These are phyloP conservation scores for Solea senegalensis DNA, from an alignment of 2,113 vertebrate genomes.

Conservation along the genomic window DNA sequence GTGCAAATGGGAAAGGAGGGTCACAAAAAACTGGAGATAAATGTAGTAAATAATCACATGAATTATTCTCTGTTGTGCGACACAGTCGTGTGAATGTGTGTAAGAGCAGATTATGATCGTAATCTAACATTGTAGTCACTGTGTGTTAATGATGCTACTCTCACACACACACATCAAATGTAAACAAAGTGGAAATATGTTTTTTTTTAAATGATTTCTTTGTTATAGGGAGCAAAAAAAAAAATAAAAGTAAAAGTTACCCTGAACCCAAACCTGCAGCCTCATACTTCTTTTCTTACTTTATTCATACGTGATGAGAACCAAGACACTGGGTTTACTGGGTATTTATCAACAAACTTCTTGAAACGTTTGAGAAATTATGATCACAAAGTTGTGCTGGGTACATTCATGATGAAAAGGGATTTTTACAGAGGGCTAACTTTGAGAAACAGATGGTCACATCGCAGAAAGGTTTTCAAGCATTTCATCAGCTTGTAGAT, in stretches of 20 bases:
- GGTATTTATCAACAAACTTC: no score
- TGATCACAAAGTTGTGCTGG: neutral
- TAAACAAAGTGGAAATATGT: no score
- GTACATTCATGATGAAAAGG: neutral
- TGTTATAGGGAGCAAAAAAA: no score
- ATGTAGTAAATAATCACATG: slow-evolving; percentile 42
- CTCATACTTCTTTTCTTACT: no score
- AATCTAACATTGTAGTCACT: slow-evolving; percentile 34
- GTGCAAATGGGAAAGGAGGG: slow-evolving; percentile 57
- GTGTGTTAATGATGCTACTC: slow-evolving; percentile 4
- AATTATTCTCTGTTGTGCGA: slow-evolving; percentile 48
- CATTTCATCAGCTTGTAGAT: slow-evolving; percentile 52
- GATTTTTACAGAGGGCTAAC: slow-evolving; percentile 18
- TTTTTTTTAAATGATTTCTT: no score
- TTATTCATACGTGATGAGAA: no score
- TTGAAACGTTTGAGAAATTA: no score
- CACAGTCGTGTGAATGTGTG: slow-evolving; percentile 11
- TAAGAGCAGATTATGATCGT: slow-evolving; percentile 42
- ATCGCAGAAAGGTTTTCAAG: slow-evolving; percentile 34
- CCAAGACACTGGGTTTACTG: no score
- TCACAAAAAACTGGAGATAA: slow-evolving; percentile 56
- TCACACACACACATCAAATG: slow-evolving; percentile 1
- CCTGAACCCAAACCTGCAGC: no score
- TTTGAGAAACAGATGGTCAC: slow-evolving; percentile 54
- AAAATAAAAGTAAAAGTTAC: no score